Evolutionary conservation across 2,888 invertebrate species (phyloP).

Genomic region (Coenonympha arcania): DNA sequence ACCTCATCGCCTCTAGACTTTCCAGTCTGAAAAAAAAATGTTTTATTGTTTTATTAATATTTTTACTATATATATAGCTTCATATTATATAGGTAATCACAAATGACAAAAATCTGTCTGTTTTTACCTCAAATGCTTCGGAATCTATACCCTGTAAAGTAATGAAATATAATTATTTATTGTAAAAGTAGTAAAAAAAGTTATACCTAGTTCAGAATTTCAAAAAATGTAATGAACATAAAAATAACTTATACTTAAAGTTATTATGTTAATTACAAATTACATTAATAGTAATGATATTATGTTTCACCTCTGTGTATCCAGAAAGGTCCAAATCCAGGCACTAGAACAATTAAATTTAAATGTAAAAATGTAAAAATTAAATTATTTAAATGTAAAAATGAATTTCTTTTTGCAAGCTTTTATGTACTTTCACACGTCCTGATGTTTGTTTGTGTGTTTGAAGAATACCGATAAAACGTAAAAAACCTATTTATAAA

Average conservation of each 20-base stretch:
- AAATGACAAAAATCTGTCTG: background rate
- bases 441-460: too few species aligned
- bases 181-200: background rate
- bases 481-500: too few species aligned
- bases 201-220: too few species aligned
- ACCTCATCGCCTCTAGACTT: conserved; percentile 57
- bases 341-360: conserved; percentile 56
- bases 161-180: conserved; percentile 11
- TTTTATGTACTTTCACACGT: too few species aligned
- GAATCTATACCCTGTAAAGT: conserved; percentile 58
- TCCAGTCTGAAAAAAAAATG: conserved; percentile 43
- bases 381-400: too few species aligned
- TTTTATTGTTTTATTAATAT: background rate
- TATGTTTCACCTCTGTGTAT: conserved; percentile 55
- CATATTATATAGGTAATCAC: background rate
- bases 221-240: too few species aligned
- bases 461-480: too few species aligned
- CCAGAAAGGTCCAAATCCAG: conserved; percentile 59
- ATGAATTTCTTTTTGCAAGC: too few species aligned
- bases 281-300: background rate
- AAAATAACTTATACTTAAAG: too few species aligned
- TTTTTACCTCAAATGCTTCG: conserved; percentile 60
- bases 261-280: background rate
- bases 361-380: too few species aligned
- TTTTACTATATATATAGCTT: background rate